A percentile compares a stretch with the other conserved stretches of the same genome.
Evolutionary conservation across 2,797 vertebrate species (phyloP).

Genomic region (Coregonus ussuriensis): DNA sequence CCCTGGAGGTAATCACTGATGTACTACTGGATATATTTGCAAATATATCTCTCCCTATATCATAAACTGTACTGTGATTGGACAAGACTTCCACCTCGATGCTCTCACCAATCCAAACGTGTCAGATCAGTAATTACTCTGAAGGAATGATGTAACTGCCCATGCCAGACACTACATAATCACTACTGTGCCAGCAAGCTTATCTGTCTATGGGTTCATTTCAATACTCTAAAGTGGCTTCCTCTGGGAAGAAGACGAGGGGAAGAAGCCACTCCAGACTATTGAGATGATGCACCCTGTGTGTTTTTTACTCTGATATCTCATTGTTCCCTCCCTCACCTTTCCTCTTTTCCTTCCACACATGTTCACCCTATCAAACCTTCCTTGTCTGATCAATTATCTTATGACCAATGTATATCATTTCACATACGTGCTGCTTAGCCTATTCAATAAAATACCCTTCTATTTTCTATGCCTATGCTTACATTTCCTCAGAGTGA

Average conservation of each 20-base stretch:
- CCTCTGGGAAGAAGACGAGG: not conserved
- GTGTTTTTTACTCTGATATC: not conserved
- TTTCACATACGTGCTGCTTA: conserved; percentile 38
- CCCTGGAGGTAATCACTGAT: not conserved
- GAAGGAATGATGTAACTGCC: not conserved
- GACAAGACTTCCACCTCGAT: not conserved
- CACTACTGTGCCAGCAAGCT: not conserved
- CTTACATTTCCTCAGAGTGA: too few relatives aligned
- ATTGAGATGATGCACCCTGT: not conserved
- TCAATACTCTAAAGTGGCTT: too few relatives aligned
- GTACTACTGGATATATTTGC: not conserved
- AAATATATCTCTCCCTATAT: not conserved
- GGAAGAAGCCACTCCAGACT: not conserved
- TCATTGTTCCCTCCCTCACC: conserved; percentile 6
- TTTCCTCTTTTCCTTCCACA: conserved; percentile 25
- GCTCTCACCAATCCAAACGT: not conserved
- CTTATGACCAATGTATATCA: not conserved
- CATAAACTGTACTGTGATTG: not conserved
- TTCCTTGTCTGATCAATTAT: conserved; percentile 35
- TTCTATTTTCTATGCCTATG: not conserved
- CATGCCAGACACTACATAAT: not conserved
- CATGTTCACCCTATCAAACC: conserved; percentile 20
- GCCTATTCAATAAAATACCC: conserved; percentile 62
- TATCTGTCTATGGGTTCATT: not conserved
- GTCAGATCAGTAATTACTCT: not conserved